A percentile compares a stretch with the other conserved stretches of the same genome.
Conservation (phyloP, 1,140 invertebrate genomes). For the Magallana angulata region DNA sequence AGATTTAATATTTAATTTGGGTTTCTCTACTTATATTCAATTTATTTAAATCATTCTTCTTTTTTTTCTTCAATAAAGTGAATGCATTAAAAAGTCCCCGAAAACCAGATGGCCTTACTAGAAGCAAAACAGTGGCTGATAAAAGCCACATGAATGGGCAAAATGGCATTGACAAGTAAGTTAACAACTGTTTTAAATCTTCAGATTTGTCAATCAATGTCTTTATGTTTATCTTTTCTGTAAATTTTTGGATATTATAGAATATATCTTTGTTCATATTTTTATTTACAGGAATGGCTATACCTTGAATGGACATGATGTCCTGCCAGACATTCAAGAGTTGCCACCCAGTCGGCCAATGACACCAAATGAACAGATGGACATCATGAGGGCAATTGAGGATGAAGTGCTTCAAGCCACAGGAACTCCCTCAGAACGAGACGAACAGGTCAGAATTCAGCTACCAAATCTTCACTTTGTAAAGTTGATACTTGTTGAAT, state of each 20-base stretch:
- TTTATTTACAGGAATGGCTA: slow-evolving; percentile 10
- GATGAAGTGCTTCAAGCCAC: slow-evolving; percentile 66
- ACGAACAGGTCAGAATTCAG: slow-evolving; percentile 71
- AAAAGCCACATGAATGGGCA: slow-evolving; percentile 14
- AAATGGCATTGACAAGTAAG: slow-evolving; percentile 32
- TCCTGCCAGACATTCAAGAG: slow-evolving; percentile 60
- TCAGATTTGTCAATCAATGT: background rate
- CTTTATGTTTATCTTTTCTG: background rate
- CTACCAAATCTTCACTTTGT: background rate
- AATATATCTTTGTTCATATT: background rate
- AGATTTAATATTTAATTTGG: background rate
- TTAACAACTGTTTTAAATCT: background rate
- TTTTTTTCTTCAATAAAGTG: slow-evolving; percentile 29
- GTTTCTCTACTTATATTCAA: background rate
- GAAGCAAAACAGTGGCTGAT: slow-evolving; percentile 47
- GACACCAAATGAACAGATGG: slow-evolving; percentile 78
- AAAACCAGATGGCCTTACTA: slow-evolving; percentile 23
- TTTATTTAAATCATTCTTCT: background rate
- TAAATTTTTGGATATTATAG: background rate
- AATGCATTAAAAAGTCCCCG: slow-evolving; percentile 49
- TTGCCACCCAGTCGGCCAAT: slow-evolving; percentile 76
- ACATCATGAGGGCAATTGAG: slow-evolving; percentile 77
- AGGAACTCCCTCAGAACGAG: slow-evolving; percentile 71
- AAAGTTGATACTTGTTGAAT: too few relatives aligned
- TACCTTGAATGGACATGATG: slow-evolving; percentile 54